Base-by-base conservation (phyloP, 2,113 vertebrate genomes). In the Ramphastos sulfuratus region DNA sequence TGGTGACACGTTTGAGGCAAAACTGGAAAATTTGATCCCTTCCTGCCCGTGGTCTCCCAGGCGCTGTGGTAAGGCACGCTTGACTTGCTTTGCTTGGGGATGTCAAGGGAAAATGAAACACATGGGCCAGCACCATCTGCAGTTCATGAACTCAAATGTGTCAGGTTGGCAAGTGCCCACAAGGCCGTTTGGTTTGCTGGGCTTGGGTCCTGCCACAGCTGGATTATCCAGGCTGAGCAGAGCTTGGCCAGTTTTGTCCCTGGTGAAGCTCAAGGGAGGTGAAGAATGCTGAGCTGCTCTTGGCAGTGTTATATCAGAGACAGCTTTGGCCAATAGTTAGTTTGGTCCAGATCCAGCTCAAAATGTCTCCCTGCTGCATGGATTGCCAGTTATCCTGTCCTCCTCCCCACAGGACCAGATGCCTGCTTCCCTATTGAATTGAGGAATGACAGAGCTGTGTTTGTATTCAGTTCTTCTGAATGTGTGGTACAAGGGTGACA, bases 21-120 rank as follows among this genome's bases (percentile, higher is more conserved):
- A 91, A 58, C 61, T 94, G 95, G 95, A 96, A 82, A 96, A 96
- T 89, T 10, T 60, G 94, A 96, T 96, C 95, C 93, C 93, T 97
- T 96, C 92, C 93, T 95, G 83, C 94, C 82, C 61, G 4, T 0
- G 50, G 82, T 67, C 77, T 92, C 85, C 15, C 73, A 81, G 91
- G 95, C 48, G 3, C 95, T 89, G 90, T 82, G 60, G 82, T 75
- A 25, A 79, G 58, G 69, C 71, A 83, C 16, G 59, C 61, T 61
- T 13, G 73, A 28, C 54, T 77, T 12, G 23, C 28, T 63, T 24
- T 25, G 56, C 92, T 87, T 4, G 7, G 31, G 72, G 55, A 23
- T n/a, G 55, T 37, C 12, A 31, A 90, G 76, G 91, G 92, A 92
- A 94, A 96, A 81, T 1, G 77, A 70, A 93, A 70, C 67, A 83